Evolutionary conservation across 2,113 vertebrate genomes (phyloP).

Genomic region (Ageneiosus marmoratus): DNA sequence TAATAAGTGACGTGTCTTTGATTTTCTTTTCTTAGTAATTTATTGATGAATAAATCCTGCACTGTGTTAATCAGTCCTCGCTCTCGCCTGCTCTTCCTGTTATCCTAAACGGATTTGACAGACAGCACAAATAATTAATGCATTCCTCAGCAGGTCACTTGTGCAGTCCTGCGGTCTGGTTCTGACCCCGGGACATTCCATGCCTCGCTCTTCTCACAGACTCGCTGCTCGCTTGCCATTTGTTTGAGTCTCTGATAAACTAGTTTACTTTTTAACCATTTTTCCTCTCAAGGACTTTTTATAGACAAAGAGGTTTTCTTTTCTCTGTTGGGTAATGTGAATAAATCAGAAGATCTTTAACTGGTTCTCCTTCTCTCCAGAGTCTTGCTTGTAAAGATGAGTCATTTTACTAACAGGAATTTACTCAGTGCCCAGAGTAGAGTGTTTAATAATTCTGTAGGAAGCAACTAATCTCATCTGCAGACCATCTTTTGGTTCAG

Average conservation of each 20-base stretch:
- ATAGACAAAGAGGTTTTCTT: slow-evolving; percentile 66
- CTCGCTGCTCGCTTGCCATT: slow-evolving; percentile 29
- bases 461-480: neutral
- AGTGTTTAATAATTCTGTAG: neutral
- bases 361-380: neutral
- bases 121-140: slow-evolving; percentile 70
- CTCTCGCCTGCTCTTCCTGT: slow-evolving; percentile 56
- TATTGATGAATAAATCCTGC: slow-evolving; percentile 5
- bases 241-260: slow-evolving; percentile 59
- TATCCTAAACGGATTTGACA: slow-evolving; percentile 63
- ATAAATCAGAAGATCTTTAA: neutral
- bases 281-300: slow-evolving; percentile 64
- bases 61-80: slow-evolving; percentile 41
- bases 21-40: neutral
- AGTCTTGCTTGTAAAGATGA: neutral
- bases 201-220: slow-evolving; percentile 37
- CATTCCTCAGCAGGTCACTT: slow-evolving; percentile 65
- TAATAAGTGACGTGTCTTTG: neutral
- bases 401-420: neutral
- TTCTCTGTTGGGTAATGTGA: slow-evolving; percentile 39
- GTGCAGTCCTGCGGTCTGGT: slow-evolving; percentile 58
- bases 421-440: neutral
- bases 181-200: slow-evolving; percentile 52
- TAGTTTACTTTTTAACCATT: slow-evolving; percentile 70
- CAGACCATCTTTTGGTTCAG: neutral